Evolutionary conservation across 37 sponge, comb jelly and placozoan genomes (phyloP).

Genomic region (Aplysina aerophoba): DNA sequence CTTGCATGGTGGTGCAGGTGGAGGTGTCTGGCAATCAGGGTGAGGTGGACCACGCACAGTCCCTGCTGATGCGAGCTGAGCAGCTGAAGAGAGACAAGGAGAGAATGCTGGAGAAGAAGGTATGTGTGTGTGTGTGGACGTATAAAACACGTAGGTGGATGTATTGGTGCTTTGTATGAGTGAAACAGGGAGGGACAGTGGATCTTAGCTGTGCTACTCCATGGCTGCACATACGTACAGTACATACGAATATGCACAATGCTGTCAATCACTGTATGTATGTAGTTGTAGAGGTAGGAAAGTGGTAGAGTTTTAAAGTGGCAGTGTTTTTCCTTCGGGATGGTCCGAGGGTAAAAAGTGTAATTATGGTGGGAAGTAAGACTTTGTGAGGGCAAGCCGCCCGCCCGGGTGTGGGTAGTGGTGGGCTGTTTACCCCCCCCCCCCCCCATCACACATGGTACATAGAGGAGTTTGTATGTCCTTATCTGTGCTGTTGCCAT

Average conservation of each 20-base stretch:
- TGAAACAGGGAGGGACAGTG: no score
- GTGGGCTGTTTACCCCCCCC: not conserved
- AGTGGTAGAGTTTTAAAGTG: no score
- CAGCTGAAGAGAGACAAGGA: conserved; percentile 85
- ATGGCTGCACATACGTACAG: conserved; percentile 8
- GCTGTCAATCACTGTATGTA: no score
- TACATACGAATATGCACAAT: not conserved
- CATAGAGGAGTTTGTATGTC: not conserved
- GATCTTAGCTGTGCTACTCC: no score
- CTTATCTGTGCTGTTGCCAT: not conserved
- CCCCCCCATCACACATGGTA: not conserved
- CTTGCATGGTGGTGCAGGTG: conserved; percentile 47
- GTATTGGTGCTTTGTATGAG: no score
- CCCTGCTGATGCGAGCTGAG: conserved; percentile 76
- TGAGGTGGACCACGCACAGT: conserved; percentile 90
- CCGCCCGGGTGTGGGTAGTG: not conserved
- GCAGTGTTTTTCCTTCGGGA: no score
- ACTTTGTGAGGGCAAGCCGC: no score
- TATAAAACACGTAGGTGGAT: no score
- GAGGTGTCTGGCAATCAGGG: conserved; percentile 77
- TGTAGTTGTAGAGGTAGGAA: no score
- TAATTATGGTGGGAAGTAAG: no score
- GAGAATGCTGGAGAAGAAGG: conserved; percentile 26
- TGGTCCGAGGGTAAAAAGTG: no score
- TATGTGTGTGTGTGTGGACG: not conserved